Evolutionary conservation across 2,113 vertebrate species (phyloP).

Genomic region (Megaleporinus macrocephalus): DNA sequence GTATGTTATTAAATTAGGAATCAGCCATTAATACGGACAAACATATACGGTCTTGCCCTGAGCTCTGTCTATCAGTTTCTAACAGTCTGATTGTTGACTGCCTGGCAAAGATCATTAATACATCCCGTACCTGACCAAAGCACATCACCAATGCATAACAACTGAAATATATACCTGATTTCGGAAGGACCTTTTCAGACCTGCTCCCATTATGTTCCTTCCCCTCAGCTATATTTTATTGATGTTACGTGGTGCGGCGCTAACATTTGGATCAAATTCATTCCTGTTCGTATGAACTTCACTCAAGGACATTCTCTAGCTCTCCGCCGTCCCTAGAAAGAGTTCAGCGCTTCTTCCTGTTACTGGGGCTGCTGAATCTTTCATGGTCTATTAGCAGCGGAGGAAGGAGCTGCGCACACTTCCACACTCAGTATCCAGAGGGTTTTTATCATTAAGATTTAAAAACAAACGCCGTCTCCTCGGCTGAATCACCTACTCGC

Average conservation of each 20-base stretch:
- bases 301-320: slow-evolving; percentile 22
- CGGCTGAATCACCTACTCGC: slow-evolving; percentile 32
- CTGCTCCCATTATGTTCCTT: neutral
- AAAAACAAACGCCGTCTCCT: slow-evolving; percentile 44
- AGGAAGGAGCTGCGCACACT: slow-evolving; percentile 59
- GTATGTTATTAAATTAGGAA: no score
- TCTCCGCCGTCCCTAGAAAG: slow-evolving; percentile 30
- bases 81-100: neutral
- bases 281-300: slow-evolving; percentile 15
- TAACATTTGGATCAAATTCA: slow-evolving; percentile 32
- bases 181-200: neutral
- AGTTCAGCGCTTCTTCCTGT: slow-evolving; percentile 35
- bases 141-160: neutral
- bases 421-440: slow-evolving; percentile 66
- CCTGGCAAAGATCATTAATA: neutral
- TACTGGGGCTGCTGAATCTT: slow-evolving; percentile 65
- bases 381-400: slow-evolving; percentile 72
- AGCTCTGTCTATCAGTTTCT: neutral
- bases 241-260: slow-evolving; percentile 20
- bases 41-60: neutral
- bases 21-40: no score
- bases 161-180: neutral
- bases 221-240: slow-evolving; percentile 26
- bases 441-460: slow-evolving; percentile 72
- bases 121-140: neutral